These are phyloP conservation scores for Nerophis lumbriciformis DNA, from an alignment of 2,113 vertebrate genomes.

Conservation along the genomic window DNA sequence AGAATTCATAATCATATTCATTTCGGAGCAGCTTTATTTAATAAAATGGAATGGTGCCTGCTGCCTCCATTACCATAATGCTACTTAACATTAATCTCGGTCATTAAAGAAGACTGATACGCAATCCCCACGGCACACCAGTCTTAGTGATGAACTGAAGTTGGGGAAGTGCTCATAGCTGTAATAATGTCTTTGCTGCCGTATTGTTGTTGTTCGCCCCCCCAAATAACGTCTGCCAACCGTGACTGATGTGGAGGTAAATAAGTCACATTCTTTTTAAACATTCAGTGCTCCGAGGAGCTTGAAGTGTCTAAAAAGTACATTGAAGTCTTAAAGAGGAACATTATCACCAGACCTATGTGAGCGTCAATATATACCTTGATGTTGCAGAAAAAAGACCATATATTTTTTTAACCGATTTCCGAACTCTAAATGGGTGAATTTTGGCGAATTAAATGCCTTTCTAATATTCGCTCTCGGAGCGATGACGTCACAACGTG, in stretches of 20 bases:
- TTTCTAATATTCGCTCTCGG: too few species aligned
- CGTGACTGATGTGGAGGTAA: conserved; percentile 19
- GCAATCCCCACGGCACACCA: conserved; percentile 61
- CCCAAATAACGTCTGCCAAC: conserved; percentile 25
- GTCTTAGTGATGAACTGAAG: conserved; percentile 48
- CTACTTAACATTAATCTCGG: conserved; percentile 75
- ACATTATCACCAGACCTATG: too few species aligned
- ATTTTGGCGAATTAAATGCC: too few species aligned
- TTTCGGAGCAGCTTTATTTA: conserved; percentile 78
- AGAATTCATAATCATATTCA: conserved; percentile 65
- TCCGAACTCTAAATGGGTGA: too few species aligned
- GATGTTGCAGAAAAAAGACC: too few species aligned
- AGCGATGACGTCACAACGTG: too few species aligned
- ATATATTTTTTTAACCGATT: too few species aligned
- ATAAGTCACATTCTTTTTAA: too few species aligned
- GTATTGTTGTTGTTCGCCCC: neutral
- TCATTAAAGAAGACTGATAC: conserved; percentile 73
- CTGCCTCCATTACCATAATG: conserved; percentile 72
- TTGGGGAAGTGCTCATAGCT: conserved; percentile 36
- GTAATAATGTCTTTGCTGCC: conserved; percentile 53
- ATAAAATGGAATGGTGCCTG: conserved; percentile 73
- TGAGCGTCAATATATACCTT: too few species aligned
- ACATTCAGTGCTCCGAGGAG: too few species aligned
- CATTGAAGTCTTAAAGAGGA: too few species aligned
- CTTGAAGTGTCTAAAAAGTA: too few species aligned